These are phyloP conservation scores for Branchipolynoe longqiensis DNA, from an alignment of 2,888 invertebrate genomes.

Conservation along the genomic window DNA sequence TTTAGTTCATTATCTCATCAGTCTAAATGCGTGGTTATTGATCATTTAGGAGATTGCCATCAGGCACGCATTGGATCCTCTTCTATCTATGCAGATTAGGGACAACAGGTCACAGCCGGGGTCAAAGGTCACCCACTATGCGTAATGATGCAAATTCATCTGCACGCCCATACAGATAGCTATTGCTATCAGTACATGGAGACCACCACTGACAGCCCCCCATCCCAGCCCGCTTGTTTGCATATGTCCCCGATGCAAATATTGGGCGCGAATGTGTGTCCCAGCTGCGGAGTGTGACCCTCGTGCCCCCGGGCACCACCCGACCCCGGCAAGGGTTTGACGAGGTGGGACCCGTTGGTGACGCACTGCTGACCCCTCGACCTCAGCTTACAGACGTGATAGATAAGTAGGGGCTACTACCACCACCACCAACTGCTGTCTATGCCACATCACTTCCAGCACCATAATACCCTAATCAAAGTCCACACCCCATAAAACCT, in stretches of 20 bases:
- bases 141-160: too few relatives aligned
- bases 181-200: neutral
- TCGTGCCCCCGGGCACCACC: too few relatives aligned
- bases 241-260: neutral
- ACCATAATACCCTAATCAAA: conserved; percentile 5
- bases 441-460: neutral
- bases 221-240: too few relatives aligned
- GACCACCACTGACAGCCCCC: too few relatives aligned
- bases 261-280: neutral
- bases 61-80: too few relatives aligned
- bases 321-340: neutral
- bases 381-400: conserved; percentile 4
- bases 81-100: too few relatives aligned
- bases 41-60: too few relatives aligned
- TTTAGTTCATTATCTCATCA: too few relatives aligned
- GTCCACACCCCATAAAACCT: neutral
- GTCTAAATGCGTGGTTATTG: too few relatives aligned
- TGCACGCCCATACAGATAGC: too few relatives aligned
- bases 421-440: neutral
- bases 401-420: neutral
- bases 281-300: neutral
- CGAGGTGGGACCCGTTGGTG: neutral
- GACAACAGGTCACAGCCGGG: too few relatives aligned
- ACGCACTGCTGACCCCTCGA: neutral
- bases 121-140: too few relatives aligned